These are phyloP conservation scores for Schlechtendalia chinensis DNA, from an alignment of 1,140 invertebrate genomes.

Conservation along the genomic window DNA sequence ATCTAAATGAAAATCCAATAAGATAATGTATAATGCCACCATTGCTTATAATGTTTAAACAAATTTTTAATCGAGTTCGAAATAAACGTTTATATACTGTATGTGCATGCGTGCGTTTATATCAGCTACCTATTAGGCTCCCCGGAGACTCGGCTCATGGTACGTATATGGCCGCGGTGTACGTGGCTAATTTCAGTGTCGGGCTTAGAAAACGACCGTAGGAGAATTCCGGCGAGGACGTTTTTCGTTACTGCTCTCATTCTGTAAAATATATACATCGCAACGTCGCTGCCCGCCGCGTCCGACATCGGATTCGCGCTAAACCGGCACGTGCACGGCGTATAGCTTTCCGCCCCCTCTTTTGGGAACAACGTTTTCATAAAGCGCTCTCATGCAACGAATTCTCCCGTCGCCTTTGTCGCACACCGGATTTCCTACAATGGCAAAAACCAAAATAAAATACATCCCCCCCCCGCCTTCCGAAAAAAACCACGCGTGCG, in stretches of 20 bases:
- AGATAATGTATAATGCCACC: background rate
- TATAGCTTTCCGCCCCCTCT: background rate
- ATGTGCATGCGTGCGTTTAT: background rate
- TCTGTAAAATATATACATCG: background rate
- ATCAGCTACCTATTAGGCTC: background rate
- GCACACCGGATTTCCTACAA: background rate
- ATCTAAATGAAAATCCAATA: background rate
- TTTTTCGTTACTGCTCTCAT: background rate
- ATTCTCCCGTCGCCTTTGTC: background rate
- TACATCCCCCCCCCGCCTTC: background rate
- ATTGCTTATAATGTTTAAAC: background rate
- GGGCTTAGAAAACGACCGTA: background rate
- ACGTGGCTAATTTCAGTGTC: background rate
- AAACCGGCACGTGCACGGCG: background rate
- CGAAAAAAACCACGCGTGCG: background rate
- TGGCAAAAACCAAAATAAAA: background rate
- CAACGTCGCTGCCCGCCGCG: background rate
- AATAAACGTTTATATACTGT: background rate
- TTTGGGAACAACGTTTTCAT: background rate
- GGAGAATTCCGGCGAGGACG: background rate
- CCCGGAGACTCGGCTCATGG: background rate
- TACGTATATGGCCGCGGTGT: background rate
- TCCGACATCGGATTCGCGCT: background rate
- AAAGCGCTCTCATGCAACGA: background rate
- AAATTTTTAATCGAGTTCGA: background rate